Conservation (phyloP, 2,113 vertebrate genomes). For the Rhabdomys dilectus region DNA sequence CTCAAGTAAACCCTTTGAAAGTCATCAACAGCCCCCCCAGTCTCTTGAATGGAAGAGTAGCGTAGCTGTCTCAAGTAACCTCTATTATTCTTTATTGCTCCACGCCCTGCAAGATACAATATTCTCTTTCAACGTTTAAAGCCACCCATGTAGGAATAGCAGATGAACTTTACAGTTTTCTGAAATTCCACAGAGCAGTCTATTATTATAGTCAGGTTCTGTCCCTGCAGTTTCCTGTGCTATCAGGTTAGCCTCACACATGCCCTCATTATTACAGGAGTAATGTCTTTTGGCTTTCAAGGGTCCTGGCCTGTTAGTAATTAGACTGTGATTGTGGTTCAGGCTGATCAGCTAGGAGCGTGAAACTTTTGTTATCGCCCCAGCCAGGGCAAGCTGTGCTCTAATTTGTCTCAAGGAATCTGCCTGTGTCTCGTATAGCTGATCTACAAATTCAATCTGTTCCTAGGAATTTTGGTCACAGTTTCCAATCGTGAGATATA, state of each 20-base stretch:
- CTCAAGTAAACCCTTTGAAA: neutral
- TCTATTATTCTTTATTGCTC: neutral
- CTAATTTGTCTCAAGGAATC: neutral
- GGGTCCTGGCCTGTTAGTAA: neutral
- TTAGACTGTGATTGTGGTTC: neutral
- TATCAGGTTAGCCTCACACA: neutral
- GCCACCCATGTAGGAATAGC: neutral
- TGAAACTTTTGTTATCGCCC: neutral
- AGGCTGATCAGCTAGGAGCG: neutral
- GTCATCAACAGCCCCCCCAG: neutral
- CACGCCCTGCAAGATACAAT: neutral
- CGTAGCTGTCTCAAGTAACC: neutral
- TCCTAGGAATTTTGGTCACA: neutral
- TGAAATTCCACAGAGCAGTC: neutral
- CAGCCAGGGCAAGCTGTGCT: neutral
- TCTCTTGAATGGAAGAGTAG: neutral
- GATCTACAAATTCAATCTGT: neutral
- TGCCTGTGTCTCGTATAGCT: neutral
- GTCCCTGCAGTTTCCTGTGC: neutral
- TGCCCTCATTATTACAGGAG: constrained; percentile 8
- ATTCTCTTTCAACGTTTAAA: constrained; percentile 37
- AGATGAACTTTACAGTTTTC: constrained; percentile 17
- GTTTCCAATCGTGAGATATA: neutral
- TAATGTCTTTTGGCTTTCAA: constrained; percentile 25
- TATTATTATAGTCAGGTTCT: neutral